These are phyloP conservation scores for Tethya wilhelma DNA, from an alignment of 37 sponge, comb jelly and placozoan genomes.

Conservation along the genomic window DNA sequence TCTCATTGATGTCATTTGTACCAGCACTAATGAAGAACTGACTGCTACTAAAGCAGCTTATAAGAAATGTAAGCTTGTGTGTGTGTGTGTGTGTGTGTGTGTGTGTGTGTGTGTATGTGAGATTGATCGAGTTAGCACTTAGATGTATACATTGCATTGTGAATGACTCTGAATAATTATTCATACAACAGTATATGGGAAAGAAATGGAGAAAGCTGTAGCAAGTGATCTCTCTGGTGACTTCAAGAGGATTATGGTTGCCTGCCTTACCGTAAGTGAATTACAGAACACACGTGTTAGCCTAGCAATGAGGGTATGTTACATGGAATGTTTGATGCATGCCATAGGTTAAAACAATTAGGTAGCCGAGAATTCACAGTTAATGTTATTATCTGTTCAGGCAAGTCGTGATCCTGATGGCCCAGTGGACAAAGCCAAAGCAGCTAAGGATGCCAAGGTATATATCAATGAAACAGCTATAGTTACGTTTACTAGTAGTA, in stretches of 20 bases:
- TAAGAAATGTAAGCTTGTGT: conserved; percentile 54
- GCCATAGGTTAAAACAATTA: no score
- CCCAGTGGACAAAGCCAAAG: conserved; percentile 59
- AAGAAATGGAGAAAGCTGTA: conserved; percentile 66
- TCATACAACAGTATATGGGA: conserved; percentile 37
- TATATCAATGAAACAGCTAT: neutral
- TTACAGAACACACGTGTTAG: no score
- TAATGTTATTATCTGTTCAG: conserved; percentile 8
- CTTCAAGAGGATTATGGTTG: conserved; percentile 74
- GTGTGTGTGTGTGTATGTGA: no score
- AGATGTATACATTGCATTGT: neutral
- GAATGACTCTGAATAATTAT: neutral
- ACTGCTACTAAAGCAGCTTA: conserved; percentile 62
- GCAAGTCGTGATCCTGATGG: conserved; percentile 58
- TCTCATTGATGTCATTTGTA: conserved; percentile 80
- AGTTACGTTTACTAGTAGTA: no score
- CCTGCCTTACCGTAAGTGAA: conserved; percentile 58
- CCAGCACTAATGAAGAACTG: conserved; percentile 54
- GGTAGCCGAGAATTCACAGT: no score
- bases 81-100: neutral
- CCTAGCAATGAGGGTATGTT: no score
- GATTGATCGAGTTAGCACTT: no score
- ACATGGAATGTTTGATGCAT: no score
- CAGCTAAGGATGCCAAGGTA: conserved; percentile 71
- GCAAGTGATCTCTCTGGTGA: conserved; percentile 79